Conservation (phyloP, 2,888 invertebrate genomes). For the Coelopa pilipes region DNA sequence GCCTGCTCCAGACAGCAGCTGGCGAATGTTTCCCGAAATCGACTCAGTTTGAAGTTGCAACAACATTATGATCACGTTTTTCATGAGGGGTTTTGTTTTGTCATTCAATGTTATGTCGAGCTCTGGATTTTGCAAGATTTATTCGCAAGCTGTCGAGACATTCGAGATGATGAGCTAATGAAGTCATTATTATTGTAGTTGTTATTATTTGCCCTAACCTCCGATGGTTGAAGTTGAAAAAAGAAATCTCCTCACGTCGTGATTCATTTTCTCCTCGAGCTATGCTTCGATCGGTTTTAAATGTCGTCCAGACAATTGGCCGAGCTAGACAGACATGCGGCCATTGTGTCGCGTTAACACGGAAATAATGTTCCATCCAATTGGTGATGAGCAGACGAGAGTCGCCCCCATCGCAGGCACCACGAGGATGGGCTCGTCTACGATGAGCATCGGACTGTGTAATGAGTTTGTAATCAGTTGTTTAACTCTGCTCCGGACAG, state of each 20-base stretch:
- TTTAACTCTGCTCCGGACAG: background rate
- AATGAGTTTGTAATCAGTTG: slow-evolving; percentile 26
- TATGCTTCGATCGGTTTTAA: background rate
- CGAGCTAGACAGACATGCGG: background rate
- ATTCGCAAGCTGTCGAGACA: too few relatives aligned
- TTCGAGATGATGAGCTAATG: too few relatives aligned
- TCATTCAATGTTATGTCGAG: too few relatives aligned
- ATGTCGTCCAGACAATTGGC: background rate
- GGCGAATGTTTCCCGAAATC: too few relatives aligned
- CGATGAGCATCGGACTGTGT: slow-evolving; percentile 23
- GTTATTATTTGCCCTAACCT: too few relatives aligned
- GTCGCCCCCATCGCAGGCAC: background rate
- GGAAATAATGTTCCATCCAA: slow-evolving; percentile 11
- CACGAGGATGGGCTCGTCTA: background rate
- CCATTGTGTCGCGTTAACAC: background rate
- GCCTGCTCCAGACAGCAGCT: too few relatives aligned
- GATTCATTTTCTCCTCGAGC: background rate
- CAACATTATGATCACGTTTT: too few relatives aligned
- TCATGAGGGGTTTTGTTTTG: too few relatives aligned
- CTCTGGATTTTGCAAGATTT: too few relatives aligned
- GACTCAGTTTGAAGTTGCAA: too few relatives aligned
- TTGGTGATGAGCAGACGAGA: background rate
- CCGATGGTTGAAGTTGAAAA: background rate
- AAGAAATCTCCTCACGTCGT: background rate
- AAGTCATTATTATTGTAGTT: too few relatives aligned